Evolutionary conservation across 2,113 vertebrate genomes (phyloP), one percentile per base, ranked within the genome.

Genomic region (Xenopus laevis): DNA sequence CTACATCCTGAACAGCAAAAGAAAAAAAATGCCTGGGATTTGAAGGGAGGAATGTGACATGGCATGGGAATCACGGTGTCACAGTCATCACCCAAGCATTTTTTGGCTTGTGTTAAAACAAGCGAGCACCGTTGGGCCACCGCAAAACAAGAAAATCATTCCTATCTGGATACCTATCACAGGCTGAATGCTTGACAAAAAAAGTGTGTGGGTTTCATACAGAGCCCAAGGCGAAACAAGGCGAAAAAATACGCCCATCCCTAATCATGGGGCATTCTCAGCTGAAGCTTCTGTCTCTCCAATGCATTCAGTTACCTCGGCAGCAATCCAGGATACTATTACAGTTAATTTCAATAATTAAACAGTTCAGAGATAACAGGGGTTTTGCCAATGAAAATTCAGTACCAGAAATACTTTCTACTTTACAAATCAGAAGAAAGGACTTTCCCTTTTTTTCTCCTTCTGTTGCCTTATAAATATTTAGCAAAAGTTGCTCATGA

Each of bases 31-130:
- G 91, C 92, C 91, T 94, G 93, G 92, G 94, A 95, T 95, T 92
- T 86, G 88, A 87, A 86, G 86, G 85, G 83, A 95, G 91, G 94
- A 96, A 96, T 97, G 93, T 78, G 79, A 85, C 82, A 88, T 95
- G 95, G 94, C 95, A 96, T 98, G 95, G 95, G 95, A 98, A 98
- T 89, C 88, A 79, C 84, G 85, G 86, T 91, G 91, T 95, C 91
- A 88, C 87, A 86, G 90, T 90, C 89, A 90, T 89, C 92, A 92
- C 91, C 89, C 93, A 91, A 94, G 90, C 92, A 90, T 88, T 27
- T 87, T 90, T 91, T 91, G 91, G 91, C 92, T 91, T 77, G 59
- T 86, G 88, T 92, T 94, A 89, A 95, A 94, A 92, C 90, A 91
- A 91, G 89, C 87, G 83, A 89, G 88, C 84, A 87, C 85, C 84